phyloP scores from a whole-genome alignment of 2,113 vertebrate genomes.

The Meles meles region DNA sequence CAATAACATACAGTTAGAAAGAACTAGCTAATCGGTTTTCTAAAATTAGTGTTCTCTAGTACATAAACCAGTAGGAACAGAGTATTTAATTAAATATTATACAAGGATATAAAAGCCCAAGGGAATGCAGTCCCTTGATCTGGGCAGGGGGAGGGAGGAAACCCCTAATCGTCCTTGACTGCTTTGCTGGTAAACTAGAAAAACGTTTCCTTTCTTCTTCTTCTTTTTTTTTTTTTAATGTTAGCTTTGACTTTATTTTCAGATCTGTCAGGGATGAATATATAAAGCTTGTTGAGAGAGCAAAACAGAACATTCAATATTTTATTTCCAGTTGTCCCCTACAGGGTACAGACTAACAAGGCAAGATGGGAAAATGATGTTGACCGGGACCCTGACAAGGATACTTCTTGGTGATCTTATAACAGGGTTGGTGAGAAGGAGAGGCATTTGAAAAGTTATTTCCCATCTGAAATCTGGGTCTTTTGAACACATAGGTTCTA shows the following conservation, averaged over 20 bases:
- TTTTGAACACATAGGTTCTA: not conserved
- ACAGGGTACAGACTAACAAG: not conserved
- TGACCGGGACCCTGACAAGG: not conserved
- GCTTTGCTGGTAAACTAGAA: not conserved
- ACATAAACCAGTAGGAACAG: constrained; percentile 81
- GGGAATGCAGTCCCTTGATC: constrained; percentile 76
- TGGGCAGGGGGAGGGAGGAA: constrained; percentile 48
- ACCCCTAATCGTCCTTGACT: not conserved
- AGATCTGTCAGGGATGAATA: not conserved
- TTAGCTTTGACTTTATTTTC: constrained; percentile 8
- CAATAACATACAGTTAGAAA: constrained; percentile 83
- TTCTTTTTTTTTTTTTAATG: not conserved
- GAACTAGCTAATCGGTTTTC: constrained; percentile 86
- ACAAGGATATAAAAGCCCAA: constrained; percentile 76
- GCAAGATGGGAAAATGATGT: not conserved
- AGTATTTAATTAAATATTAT: constrained; percentile 84
- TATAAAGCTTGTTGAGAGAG: not conserved
- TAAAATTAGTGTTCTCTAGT: constrained; percentile 86
- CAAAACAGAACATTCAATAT: not conserved
- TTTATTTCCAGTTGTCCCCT: not conserved
- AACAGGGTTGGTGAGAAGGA: not conserved
- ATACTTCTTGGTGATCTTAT: not conserved
- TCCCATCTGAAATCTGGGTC: not conserved
- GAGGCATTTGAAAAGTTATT: not conserved
- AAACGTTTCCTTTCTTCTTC: not conserved